Evolutionary conservation across 2,888 invertebrate genomes (phyloP).

Genomic region (Trissolcus japonicus): DNA sequence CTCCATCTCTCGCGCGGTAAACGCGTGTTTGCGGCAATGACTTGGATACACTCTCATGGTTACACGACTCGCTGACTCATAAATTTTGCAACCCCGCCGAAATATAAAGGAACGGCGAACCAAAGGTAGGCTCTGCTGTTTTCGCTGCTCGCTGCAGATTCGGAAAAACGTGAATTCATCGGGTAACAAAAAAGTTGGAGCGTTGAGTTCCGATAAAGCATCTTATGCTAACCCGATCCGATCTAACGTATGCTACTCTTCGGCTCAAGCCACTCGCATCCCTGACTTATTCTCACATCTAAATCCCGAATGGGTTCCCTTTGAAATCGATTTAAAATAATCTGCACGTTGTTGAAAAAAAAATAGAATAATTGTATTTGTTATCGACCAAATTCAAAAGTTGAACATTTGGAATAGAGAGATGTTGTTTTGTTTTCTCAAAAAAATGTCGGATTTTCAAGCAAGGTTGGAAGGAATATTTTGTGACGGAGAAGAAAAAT

Average conservation of each 20-base stretch:
- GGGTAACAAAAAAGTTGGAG: slow-evolving; percentile 61
- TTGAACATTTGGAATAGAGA: too few species aligned
- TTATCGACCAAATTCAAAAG: too few species aligned
- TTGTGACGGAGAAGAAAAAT: too few species aligned
- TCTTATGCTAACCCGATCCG: slow-evolving; percentile 45
- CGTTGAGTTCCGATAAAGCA: slow-evolving; percentile 38
- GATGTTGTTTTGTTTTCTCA: too few species aligned
- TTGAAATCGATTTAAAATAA: slow-evolving; percentile 13
- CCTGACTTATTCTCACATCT: slow-evolving; percentile 31
- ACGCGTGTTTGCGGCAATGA: slow-evolving; percentile 50
- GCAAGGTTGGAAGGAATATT: too few species aligned
- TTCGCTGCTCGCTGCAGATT: slow-evolving; percentile 37
- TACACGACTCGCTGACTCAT: slow-evolving; percentile 54
- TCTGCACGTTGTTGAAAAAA: slow-evolving; percentile 2
- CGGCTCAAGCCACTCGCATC: slow-evolving; percentile 11
- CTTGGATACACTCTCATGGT: slow-evolving; percentile 55
- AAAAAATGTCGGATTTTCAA: too few species aligned
- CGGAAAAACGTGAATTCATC: slow-evolving; percentile 66
- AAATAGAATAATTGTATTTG: too few species aligned
- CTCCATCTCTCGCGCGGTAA: slow-evolving; percentile 20
- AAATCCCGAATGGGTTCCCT: neutral
- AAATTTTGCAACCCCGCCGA: slow-evolving; percentile 48
- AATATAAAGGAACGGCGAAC: slow-evolving; percentile 2
- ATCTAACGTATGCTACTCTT: slow-evolving; percentile 38
- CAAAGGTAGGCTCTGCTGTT: slow-evolving; percentile 34